Base-by-base conservation (phyloP, 2,888 invertebrate genomes). In the Helobdella robusta region DNA sequence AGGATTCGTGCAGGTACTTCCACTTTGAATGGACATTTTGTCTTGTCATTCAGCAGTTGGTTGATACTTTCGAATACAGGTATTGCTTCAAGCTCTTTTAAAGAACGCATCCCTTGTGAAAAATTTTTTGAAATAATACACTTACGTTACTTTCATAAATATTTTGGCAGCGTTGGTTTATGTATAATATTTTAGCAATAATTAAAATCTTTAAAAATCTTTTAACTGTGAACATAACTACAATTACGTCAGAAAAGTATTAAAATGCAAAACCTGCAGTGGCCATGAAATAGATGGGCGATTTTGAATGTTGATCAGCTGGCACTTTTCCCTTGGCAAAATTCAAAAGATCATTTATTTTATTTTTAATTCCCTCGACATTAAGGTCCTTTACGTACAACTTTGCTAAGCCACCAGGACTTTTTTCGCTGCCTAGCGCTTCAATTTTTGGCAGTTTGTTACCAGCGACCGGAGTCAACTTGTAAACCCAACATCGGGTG, bases 1-100 rank as follows among this genome's bases (percentile, higher is more conserved):
- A 83, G 77, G 20, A 83, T 78, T 56, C 80, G 75, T n/a, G 80
- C 77, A 35, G 82, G 48, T 23, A 34, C 35, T 46, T 20, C 50
- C 30, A 50, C 76, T 11, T 72, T 72, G 68, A 83, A 78, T 6
- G 75, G 75, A 67, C 59, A 64, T 28, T 20, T n/a, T 2, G 64
- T 28, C 1, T 44, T 15, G 40, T 64, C 44, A 8, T 8, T 18
- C 34, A 58, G 40, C 34, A 77, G 56, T 5, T 70, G 32, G 0
- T 36, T 6, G 46, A 62, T 5, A 23, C 28, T 20, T 18, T 20
- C 32, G 20, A 48, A 30, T n/a, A 62, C 62, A 20, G n/a, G 20
- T 20, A n/a, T 25, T 23, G 62, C 50, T 18, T 62, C 34, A 3
- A 50, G 50, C 32, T 62, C 62, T 1, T 32, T 20, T 15, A 48